phyloP scores from a whole-genome alignment of 37 sponge, comb jelly and placozoan genomes.

The Diacarnus erythraeanus region DNA sequence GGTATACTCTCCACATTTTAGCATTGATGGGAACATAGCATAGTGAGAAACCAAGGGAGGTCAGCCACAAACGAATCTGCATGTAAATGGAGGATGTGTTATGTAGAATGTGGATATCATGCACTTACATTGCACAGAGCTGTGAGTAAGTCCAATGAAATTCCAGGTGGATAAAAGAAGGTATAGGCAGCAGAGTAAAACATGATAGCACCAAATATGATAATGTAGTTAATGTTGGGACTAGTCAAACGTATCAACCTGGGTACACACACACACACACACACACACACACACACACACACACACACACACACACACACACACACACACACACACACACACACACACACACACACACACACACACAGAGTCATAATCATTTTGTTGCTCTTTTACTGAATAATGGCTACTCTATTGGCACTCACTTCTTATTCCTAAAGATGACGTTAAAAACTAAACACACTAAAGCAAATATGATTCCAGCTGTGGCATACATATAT shows the following conservation, averaged over 20 bases:
- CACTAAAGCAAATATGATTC: slow-evolving; percentile 37
- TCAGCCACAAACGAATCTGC: slow-evolving; percentile 23
- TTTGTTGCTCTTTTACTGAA: no score
- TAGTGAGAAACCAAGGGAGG: slow-evolving; percentile 32
- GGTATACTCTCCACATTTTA: slow-evolving; percentile 61
- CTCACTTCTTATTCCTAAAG: slow-evolving; percentile 48
- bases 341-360: slow-evolving; percentile 47
- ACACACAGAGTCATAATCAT: slow-evolving; percentile 14
- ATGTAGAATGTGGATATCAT: background rate
- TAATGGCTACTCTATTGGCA: no score
- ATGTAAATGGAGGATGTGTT: background rate
- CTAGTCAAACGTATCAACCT: slow-evolving; percentile 47
- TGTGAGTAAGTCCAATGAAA: background rate
- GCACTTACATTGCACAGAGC: slow-evolving; percentile 50
- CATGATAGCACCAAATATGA: slow-evolving; percentile 39
- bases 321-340: slow-evolving; percentile 39
- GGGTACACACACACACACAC: background rate
- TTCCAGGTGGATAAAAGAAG: slow-evolving; percentile 12
- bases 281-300: slow-evolving; percentile 9
- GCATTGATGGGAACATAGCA: slow-evolving; percentile 40
- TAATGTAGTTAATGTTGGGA: slow-evolving; percentile 51
- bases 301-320: slow-evolving; percentile 25
- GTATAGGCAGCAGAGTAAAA: slow-evolving; percentile 28
- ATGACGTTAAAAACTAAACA: slow-evolving; percentile 50
- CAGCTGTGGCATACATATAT: slow-evolving; percentile 19